phyloP scores from a whole-genome alignment of 64 coral and sea anemone species.

The Cladopsammia gracilis region DNA sequence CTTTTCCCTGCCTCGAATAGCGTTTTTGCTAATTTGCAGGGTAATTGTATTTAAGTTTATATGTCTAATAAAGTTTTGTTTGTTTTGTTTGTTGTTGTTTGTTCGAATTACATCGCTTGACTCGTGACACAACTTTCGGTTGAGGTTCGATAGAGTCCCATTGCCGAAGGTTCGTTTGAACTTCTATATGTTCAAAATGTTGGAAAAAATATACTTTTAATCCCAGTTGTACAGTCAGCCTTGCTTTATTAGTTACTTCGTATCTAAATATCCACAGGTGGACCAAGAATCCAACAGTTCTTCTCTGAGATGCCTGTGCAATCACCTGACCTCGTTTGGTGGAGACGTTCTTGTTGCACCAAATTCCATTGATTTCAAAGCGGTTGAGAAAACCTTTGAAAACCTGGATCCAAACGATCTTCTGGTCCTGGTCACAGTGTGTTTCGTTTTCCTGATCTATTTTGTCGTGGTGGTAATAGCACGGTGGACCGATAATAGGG shows the following conservation, averaged over 20 bases:
- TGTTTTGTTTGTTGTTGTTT: too few species aligned
- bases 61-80: too few species aligned
- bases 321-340: constrained; percentile 80
- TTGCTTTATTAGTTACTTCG: background rate
- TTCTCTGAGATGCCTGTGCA: constrained; percentile 55
- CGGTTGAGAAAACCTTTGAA: constrained; percentile 28
- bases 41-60: too few species aligned
- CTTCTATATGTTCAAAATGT: too few species aligned
- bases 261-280: constrained; percentile 22
- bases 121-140: too few species aligned
- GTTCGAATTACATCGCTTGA: too few species aligned
- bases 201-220: too few species aligned
- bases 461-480: constrained; percentile 19
- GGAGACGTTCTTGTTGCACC: constrained; percentile 68
- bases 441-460: constrained; percentile 29
- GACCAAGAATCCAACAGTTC: constrained; percentile 27
- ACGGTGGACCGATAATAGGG: constrained; percentile 54
- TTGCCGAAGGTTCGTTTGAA: too few species aligned
- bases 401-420: constrained; percentile 35
- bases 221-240: too few species aligned
- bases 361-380: constrained; percentile 76
- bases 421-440: constrained; percentile 57
- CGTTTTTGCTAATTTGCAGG: too few species aligned
- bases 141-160: too few species aligned
- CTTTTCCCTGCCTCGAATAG: too few species aligned